Percentiles rank a stretch among this genome's conserved stretches.
Evolutionary conservation across 2,113 vertebrate species (phyloP).

Genomic region (Leptobrachium leishanense): DNA sequence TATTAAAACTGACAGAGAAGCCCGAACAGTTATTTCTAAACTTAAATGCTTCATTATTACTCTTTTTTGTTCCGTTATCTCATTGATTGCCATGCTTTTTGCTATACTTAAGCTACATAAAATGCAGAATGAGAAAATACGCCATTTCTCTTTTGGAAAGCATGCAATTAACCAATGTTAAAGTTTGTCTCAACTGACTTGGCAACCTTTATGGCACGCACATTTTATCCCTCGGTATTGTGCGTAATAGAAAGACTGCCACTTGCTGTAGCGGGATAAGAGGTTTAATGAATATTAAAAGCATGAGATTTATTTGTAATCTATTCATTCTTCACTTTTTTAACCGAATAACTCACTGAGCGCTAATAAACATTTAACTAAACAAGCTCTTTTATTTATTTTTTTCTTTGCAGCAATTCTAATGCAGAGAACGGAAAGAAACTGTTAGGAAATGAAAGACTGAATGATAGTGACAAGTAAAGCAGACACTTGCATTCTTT

Average conservation of each 20-base stretch:
- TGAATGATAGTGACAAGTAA: too few species aligned
- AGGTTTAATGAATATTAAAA: conserved; percentile 48
- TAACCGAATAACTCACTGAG: conserved; percentile 40
- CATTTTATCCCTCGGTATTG: conserved; percentile 42
- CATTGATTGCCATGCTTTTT: conserved; percentile 39
- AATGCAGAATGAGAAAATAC: conserved; percentile 42
- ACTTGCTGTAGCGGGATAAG: conserved; percentile 45
- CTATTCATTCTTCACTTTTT: conserved; percentile 46
- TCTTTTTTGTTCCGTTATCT: conserved; percentile 38
- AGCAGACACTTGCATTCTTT: too few species aligned
- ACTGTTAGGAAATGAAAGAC: too few species aligned
- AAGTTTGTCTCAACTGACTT: conserved; percentile 47
- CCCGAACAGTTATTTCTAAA: conserved; percentile 37
- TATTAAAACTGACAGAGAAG: conserved; percentile 28
- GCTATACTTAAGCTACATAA: conserved; percentile 42
- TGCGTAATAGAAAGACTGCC: conserved; percentile 41
- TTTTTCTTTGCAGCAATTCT: too few species aligned
- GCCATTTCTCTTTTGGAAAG: conserved; percentile 46
- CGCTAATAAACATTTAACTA: conserved; percentile 44
- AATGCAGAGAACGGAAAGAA: too few species aligned
- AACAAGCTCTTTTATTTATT: background rate
- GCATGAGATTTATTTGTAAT: conserved; percentile 48
- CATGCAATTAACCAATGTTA: conserved; percentile 42
- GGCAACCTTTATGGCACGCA: conserved; percentile 45
- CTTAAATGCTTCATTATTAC: conserved; percentile 42